Evolutionary conservation across 2,888 invertebrate genomes (phyloP).

Genomic region (Herminia tarsipennalis): DNA sequence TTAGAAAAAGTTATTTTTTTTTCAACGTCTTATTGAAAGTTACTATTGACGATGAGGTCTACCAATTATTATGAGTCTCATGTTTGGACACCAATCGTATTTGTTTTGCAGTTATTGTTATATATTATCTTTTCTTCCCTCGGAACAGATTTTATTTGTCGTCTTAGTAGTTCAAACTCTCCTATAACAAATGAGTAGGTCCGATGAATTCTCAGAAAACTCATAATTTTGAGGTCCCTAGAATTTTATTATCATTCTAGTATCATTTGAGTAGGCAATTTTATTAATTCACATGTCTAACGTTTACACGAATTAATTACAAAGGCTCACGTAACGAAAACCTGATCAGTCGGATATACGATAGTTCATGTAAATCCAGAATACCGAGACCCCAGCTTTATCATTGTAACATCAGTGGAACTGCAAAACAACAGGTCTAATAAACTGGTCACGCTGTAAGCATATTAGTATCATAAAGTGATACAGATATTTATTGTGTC

Average conservation of each 20-base stretch:
- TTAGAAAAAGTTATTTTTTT: too few relatives aligned
- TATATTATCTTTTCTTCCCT: too few relatives aligned
- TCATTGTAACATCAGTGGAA: neutral
- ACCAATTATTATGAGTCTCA: too few relatives aligned
- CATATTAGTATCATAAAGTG: conserved; percentile 1
- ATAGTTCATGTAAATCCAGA: conserved; percentile 31
- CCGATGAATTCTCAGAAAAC: conserved; percentile 24
- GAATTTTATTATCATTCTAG: conserved; percentile 35
- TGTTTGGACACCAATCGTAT: too few relatives aligned
- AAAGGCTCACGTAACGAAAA: conserved; percentile 45
- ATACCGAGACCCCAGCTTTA: conserved; percentile 16
- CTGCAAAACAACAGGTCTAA: conserved; percentile 7
- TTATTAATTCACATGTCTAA: conserved; percentile 49
- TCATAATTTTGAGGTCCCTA: conserved; percentile 30
- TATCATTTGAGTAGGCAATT: conserved; percentile 30
- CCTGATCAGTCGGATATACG: conserved; percentile 28
- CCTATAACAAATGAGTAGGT: conserved; percentile 25
- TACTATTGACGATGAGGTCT: too few relatives aligned
- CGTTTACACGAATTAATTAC: conserved; percentile 47
- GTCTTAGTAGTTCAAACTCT: conserved; percentile 23
- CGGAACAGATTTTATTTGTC: too few relatives aligned
- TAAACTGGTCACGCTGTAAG: conserved; percentile 5
- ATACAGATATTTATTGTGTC: too few relatives aligned
- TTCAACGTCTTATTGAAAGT: too few relatives aligned
- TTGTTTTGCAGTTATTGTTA: too few relatives aligned